Base-by-base conservation (phyloP, 2,113 vertebrate genomes). In the Hoplias malabaricus region DNA sequence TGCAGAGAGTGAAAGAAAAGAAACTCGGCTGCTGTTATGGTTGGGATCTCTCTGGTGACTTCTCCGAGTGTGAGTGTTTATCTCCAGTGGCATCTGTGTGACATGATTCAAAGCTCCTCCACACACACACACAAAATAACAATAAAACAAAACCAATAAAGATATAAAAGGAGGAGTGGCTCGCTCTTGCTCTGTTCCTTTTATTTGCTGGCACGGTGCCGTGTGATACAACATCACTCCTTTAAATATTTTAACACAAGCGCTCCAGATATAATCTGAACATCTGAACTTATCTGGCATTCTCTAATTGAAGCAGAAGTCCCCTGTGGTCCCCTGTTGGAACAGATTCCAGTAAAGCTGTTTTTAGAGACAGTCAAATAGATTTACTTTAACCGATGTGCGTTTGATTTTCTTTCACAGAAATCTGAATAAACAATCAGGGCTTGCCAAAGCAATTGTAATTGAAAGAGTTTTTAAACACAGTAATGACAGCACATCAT, bases 191-290 rank as follows among this genome's bases (percentile, higher is more conserved):
- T 14, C 0, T 5, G 16, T 25, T 11, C 25, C 21, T 34, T 21
- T 34, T 2, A 48, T 14, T 12, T 57, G 40, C 2, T 69, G 25
- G 25, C 27, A 2, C n/a, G 19, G 33, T 62, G 13, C 29, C 43
- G 7, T 61, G 19, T 48, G 43, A 14, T 34, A 36, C 40, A 63
- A 73, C 29, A 73, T 23, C 29, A 16, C 19, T 25, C 12, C n/a
- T 46, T 62, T 40, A 62, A 59, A 73, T 43, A 59, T 73, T 73
- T 73, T 73, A 59, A 59, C 69, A 57, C 36, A 10, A 11, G 25
- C 38, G 43, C 69, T 59, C 0, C 4, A 57, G 12, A 72, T 57
- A 1, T 59, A 7, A 27, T 57, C 56, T 31, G 16, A 7, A 31
- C 25, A 69, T 29, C 42, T 50, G 36, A 72, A 38, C 53, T 42